Percentiles rank a stretch among this genome's conserved stretches.
Conservation (phyloP, 2,888 invertebrate genomes). For the Xiphydria camelus region DNA sequence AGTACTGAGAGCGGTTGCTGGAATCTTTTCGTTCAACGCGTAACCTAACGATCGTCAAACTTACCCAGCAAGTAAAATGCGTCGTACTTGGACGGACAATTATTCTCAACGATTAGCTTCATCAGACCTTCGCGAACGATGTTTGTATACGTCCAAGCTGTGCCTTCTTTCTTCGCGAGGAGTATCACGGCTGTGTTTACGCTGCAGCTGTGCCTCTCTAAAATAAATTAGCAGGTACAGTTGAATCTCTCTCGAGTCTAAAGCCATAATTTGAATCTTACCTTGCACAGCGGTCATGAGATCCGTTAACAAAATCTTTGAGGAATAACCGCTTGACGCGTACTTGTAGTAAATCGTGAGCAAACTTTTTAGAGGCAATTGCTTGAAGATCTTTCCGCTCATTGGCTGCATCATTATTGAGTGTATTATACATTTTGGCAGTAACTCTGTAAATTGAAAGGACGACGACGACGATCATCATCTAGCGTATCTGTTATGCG, state of each 20-base stretch:
- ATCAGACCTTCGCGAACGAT: constrained; percentile 40
- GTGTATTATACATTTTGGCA: constrained; percentile 55
- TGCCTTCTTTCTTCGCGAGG: constrained; percentile 53
- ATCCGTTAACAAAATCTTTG: constrained; percentile 42
- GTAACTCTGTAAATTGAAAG: constrained; percentile 42
- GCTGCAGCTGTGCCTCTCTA: constrained; percentile 27
- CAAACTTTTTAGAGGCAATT: constrained; percentile 46
- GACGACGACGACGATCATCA: not conserved
- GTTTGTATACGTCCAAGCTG: constrained; percentile 53
- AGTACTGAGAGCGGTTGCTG: not conserved
- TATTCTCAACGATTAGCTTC: constrained; percentile 38
- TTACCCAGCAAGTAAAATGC: constrained; percentile 44
- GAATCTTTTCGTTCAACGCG: not conserved
- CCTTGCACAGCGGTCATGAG: constrained; percentile 50
- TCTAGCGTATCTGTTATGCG: constrained; percentile 26
- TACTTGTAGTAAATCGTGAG: constrained; percentile 54
- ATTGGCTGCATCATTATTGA: constrained; percentile 44
- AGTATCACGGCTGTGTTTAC: constrained; percentile 49
- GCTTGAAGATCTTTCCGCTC: constrained; percentile 42
- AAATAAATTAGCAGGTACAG: too few species aligned
- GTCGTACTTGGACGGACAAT: constrained; percentile 33
- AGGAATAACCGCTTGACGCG: constrained; percentile 40
- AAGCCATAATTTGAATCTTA: constrained; percentile 34
- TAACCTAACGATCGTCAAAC: constrained; percentile 1
- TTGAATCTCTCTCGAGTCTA: too few species aligned